Conservation (phyloP, 2,888 invertebrate genomes). For the Heliconius hortense region DNA sequence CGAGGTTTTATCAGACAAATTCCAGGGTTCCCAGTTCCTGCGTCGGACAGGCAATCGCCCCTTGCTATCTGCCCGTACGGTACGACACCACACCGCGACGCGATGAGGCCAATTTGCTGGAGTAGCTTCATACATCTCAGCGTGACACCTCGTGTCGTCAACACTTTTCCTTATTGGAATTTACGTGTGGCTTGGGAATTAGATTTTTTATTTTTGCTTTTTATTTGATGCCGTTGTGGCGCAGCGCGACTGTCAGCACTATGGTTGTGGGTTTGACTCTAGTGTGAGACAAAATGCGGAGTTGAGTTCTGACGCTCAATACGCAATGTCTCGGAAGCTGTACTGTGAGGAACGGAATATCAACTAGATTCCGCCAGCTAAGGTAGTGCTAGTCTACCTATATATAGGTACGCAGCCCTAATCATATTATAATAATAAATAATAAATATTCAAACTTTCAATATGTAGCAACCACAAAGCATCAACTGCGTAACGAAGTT, state of each 20-base stretch:
- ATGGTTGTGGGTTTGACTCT: neutral
- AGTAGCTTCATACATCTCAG: conserved; percentile 2
- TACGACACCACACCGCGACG: neutral
- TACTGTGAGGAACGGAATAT: too few relatives aligned
- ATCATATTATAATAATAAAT: neutral
- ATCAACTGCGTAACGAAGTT: conserved; percentile 7
- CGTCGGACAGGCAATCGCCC: conserved; percentile 22
- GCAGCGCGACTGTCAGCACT: neutral
- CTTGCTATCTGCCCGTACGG: conserved; percentile 12
- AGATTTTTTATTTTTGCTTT: neutral
- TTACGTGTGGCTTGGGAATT: neutral
- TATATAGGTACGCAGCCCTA: too few relatives aligned
- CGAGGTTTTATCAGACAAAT: neutral
- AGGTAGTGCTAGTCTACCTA: neutral
- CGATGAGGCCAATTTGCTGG: conserved; percentile 17
- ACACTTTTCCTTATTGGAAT: conserved; percentile 17
- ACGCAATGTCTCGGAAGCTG: too few relatives aligned
- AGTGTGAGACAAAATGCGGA: too few relatives aligned
- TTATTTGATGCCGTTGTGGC: neutral
- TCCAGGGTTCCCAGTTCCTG: neutral
- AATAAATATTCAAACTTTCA: neutral
- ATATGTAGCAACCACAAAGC: neutral
- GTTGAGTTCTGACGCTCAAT: too few relatives aligned
- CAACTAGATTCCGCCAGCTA: too few relatives aligned
- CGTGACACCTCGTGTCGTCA: conserved; percentile 4